Base-by-base conservation (phyloP, 2,113 vertebrate genomes). In the Bostrychus sinensis region DNA sequence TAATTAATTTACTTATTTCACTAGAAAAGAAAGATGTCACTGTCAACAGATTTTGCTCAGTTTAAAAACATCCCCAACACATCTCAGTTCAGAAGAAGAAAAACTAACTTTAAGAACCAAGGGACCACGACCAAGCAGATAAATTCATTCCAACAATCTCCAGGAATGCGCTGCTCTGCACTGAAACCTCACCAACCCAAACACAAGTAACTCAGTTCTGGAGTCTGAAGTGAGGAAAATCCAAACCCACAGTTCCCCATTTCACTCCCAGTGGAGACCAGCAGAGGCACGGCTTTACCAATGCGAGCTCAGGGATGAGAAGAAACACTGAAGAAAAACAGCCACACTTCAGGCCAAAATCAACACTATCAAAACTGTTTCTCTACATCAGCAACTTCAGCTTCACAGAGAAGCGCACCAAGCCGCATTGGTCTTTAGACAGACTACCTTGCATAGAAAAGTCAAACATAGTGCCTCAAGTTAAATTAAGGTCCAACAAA, bases 141-240 rank as follows among this genome's bases (percentile, higher is more conserved):
- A 84, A 86, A 89, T 76, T 62, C 82, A 87, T 87, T 87, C 86
- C 85, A 88, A 80, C 66, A 58, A 83, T 82, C 80, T 75, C 73
- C 77, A 86, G 82, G 85, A 90, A 87, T 85, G 69, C 66, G 78
- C 81, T 62, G 28, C 77, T 75, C 74, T 66, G 72, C 67, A 74
- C 71, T 85, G 88, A 90, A 91, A 77, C 55, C 34, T 63, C 55
- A 86, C 90, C 90, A 91, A 91, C 58, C 86, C 79, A 91, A 91
- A 90, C 84, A 91, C 72, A 57, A 85, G 72, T 86, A 69, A 83
- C 81, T 83, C 72, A 39, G 25, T 69, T 76, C 66, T 76, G 75
- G 88, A 82, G 75, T 72, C 54, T 41, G 73, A 82, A 66, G 61
- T 78, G 84, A 77, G 83, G 83, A 77, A 79, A 83, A 85, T 83